Conservation (phyloP, 2,113 vertebrate species). For the Boleophthalmus pectinirostris region DNA sequence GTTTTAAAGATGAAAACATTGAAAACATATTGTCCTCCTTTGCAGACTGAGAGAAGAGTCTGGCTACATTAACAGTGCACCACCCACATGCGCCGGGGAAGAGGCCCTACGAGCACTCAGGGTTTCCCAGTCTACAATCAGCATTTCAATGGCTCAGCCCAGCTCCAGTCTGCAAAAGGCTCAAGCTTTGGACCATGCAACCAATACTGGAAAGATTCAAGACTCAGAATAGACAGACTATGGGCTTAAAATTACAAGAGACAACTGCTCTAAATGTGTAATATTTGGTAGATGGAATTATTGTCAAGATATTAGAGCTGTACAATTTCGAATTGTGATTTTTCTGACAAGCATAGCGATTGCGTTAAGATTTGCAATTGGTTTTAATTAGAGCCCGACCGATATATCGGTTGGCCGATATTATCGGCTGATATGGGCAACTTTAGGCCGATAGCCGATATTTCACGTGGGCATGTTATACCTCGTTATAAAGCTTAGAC, state of each 20-base stretch:
- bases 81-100: constrained; percentile 18
- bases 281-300: no score
- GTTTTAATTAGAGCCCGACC: no score
- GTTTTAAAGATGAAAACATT: not conserved
- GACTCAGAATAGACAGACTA: not conserved
- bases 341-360: no score
- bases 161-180: constrained; percentile 26
- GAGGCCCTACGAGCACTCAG: constrained; percentile 36
- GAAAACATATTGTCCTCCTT: constrained; percentile 8
- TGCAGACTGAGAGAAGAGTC: constrained; percentile 31
- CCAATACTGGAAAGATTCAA: not conserved
- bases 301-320: no score
- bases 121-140: constrained; percentile 38
- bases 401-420: no score
- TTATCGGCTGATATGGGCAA: no score
- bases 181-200: not conserved
- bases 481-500: no score
- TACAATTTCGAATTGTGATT: no score
- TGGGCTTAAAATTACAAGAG: not conserved
- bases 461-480: no score
- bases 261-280: no score
- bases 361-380: no score
- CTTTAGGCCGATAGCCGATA: no score
- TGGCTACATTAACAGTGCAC: constrained; percentile 34
- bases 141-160: constrained; percentile 33